Percentiles rank a stretch among this genome's conserved stretches.
Conservation (phyloP, 2,888 invertebrate species). For the Polietes domitor region DNA sequence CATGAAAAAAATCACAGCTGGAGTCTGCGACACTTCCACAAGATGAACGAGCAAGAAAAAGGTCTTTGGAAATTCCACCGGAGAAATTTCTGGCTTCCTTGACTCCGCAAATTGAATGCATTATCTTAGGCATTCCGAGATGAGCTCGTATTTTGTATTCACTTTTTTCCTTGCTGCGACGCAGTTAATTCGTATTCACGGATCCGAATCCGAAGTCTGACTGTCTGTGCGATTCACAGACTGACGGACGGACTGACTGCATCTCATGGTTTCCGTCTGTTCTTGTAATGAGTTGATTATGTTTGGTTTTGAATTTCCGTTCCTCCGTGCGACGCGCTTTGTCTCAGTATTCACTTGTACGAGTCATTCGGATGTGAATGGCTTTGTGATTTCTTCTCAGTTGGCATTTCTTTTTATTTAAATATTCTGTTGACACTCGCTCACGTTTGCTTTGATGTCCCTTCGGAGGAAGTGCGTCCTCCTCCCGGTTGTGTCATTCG, state of each 20-base stretch:
- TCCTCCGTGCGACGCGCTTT: conserved; percentile 27
- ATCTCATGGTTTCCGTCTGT: conserved; percentile 68
- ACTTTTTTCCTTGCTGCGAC: background rate
- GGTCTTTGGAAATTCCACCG: conserved; percentile 31
- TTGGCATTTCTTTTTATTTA: conserved; percentile 35
- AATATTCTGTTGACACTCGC: conserved; percentile 65
- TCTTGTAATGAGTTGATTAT: conserved; percentile 73
- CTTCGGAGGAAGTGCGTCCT: conserved; percentile 16
- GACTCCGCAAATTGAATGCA: conserved; percentile 45
- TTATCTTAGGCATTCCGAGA: conserved; percentile 53
- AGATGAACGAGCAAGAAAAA: conserved; percentile 52
- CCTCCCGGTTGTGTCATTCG: background rate
- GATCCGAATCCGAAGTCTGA: conserved; percentile 49
- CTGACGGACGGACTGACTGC: conserved; percentile 48
- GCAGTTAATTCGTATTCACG: conserved; percentile 62
- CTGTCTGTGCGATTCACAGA: conserved; percentile 56
- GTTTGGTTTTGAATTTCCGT: conserved; percentile 69
- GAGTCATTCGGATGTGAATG: conserved; percentile 23
- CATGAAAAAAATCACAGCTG: conserved; percentile 70
- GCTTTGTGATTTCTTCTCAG: conserved; percentile 51
- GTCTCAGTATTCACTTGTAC: conserved; percentile 27
- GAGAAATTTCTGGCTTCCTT: conserved; percentile 35
- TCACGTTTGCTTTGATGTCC: conserved; percentile 59
- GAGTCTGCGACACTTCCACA: conserved; percentile 62
- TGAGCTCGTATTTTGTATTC: background rate